phyloP scores from a whole-genome alignment of 2,797 vertebrate species.

The Tolypeutes matacus region DNA sequence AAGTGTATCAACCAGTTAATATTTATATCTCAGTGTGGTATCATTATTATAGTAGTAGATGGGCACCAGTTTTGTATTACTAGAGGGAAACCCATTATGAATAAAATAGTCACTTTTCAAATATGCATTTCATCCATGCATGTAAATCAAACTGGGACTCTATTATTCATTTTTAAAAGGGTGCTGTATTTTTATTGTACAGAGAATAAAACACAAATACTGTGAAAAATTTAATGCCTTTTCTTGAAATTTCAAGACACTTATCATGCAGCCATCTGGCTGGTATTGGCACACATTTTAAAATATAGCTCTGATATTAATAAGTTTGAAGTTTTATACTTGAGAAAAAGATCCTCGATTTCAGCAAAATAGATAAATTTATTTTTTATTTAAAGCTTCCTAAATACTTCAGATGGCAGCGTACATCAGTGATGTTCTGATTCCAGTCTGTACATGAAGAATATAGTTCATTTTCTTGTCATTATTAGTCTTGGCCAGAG shows the following conservation, averaged over 20 bases:
- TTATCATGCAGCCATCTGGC: conserved; percentile 87
- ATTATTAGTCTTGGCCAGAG: conserved; percentile 87
- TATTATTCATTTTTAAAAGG: conserved; percentile 97
- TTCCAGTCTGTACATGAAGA: conserved; percentile 80
- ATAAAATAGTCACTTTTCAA: conserved; percentile 96
- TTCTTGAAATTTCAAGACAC: conserved; percentile 90
- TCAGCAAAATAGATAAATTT: conserved; percentile 84
- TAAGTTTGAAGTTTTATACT: conserved; percentile 87
- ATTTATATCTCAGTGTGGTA: conserved; percentile 83
- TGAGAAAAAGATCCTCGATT: conserved; percentile 84
- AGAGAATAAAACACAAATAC: conserved; percentile 94
- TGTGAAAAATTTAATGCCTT: conserved; percentile 93
- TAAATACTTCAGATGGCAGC: conserved; percentile 87
- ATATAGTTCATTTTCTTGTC: conserved; percentile 88
- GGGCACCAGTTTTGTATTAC: conserved; percentile 90
- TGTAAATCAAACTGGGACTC: conserved; percentile 94
- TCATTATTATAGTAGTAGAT: conserved; percentile 79
- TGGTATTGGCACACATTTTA: conserved; percentile 86
- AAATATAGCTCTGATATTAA: conserved; percentile 89
- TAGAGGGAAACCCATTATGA: conserved; percentile 92
- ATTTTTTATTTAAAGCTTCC: conserved; percentile 89
- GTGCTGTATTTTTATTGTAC: conserved; percentile 94
- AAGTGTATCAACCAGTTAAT: conserved; percentile 89
- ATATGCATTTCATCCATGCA: conserved; percentile 95
- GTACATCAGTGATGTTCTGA: conserved; percentile 78